A percentile compares a stretch with the other conserved stretches of the same genome.
Evolutionary conservation across 2,113 vertebrate genomes (phyloP).

Genomic region (Neoarius graeffei): DNA sequence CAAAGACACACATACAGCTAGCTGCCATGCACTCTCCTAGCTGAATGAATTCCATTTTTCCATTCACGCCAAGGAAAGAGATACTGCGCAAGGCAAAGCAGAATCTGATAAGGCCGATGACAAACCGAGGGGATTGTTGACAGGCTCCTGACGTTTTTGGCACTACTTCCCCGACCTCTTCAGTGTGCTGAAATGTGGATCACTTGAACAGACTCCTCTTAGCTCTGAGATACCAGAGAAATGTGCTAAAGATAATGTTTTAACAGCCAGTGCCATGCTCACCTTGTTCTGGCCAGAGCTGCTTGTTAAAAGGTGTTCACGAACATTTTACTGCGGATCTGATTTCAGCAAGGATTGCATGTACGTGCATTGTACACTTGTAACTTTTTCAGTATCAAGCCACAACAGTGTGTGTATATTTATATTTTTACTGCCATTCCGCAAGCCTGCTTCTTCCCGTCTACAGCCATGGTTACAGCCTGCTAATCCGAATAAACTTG

Average conservation of each 20-base stretch:
- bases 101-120: conserved; percentile 59
- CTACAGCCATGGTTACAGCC: conserved; percentile 37
- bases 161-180: conserved; percentile 44
- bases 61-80: conserved; percentile 55
- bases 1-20: conserved; percentile 48
- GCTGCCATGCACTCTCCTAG: conserved; percentile 46
- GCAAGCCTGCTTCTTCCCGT: conserved; percentile 13
- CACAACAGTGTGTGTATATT: conserved; percentile 16
- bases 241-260: conserved; percentile 49
- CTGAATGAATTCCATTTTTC: conserved; percentile 58
- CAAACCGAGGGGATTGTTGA: conserved; percentile 56
- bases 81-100: conserved; percentile 48
- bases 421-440: conserved; percentile 33
- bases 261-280: conserved; percentile 37
- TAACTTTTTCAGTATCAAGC: conserved; percentile 11
- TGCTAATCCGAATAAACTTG: conserved; percentile 42
- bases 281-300: conserved; percentile 23
- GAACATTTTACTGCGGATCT: conserved; percentile 12
- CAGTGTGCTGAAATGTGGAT: conserved; percentile 51
- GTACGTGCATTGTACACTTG: not conserved
- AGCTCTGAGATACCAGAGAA: conserved; percentile 47
- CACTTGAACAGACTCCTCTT: conserved; percentile 46
- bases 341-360: conserved; percentile 24
- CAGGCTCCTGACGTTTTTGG: conserved; percentile 52
- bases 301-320: conserved; percentile 24